phyloP scores from a whole-genome alignment of 2,113 vertebrate genomes.

The Neotoma lepida region DNA sequence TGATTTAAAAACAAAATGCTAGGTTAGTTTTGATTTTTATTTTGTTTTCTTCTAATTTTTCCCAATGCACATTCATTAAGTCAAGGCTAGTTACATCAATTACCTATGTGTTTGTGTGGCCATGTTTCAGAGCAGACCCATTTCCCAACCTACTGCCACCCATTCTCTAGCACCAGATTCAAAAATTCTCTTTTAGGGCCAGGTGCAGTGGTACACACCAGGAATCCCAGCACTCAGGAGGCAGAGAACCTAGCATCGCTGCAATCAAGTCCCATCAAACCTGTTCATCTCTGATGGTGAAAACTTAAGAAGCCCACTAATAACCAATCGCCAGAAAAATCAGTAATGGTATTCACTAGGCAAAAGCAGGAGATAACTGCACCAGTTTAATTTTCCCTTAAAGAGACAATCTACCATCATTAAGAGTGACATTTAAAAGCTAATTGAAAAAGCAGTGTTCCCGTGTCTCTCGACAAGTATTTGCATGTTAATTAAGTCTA shows the following conservation, averaged over 20 bases:
- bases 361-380: constrained; percentile 55
- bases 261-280: background rate
- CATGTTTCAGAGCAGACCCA: background rate
- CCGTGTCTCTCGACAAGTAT: constrained; percentile 62
- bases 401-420: constrained; percentile 74
- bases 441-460: constrained; percentile 72
- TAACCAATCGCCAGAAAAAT: constrained; percentile 53
- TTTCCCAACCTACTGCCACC: background rate
- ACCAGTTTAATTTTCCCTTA: constrained; percentile 68
- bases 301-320: constrained; percentile 43
- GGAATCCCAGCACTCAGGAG: background rate
- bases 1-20: background rate
- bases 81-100: background rate
- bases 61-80: background rate
- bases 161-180: background rate
- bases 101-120: background rate
- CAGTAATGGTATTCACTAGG: constrained; percentile 31
- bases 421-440: constrained; percentile 78
- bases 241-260: background rate
- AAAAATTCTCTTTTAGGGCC: background rate
- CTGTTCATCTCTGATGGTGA: background rate
- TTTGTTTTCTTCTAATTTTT: background rate
- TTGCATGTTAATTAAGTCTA: constrained; percentile 80
- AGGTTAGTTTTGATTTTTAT: background rate
- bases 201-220: background rate